Percentiles rank a stretch among this genome's conserved stretches.
phyloP scores from a whole-genome alignment of 2,888 invertebrate genomes.

The Eupithecia dodoneata region DNA sequence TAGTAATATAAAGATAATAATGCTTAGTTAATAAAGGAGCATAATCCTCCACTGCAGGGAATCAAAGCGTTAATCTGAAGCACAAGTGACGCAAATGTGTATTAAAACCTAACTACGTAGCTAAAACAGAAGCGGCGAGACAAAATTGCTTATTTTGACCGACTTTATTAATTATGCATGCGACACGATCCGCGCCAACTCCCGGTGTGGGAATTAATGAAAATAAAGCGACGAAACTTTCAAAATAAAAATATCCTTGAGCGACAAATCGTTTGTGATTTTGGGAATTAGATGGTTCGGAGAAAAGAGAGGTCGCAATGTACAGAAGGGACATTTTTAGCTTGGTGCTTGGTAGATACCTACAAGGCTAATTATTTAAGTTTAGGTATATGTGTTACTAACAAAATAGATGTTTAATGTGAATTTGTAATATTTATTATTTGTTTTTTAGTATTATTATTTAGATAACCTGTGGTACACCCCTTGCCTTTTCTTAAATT shows the following conservation, averaged over 20 bases:
- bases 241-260: constrained; percentile 25
- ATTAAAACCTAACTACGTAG: constrained; percentile 73
- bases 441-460: no score
- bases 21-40: neutral
- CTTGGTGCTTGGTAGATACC: neutral
- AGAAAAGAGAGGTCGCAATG: constrained; percentile 10
- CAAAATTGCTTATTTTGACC: constrained; percentile 80
- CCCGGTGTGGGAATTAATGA: constrained; percentile 58
- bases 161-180: constrained; percentile 77
- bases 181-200: constrained; percentile 60
- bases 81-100: constrained; percentile 59
- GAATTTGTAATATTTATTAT: no score
- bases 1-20: neutral
- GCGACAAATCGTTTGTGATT: constrained; percentile 5
- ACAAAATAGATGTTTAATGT: no score
- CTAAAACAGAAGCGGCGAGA: constrained; percentile 74
- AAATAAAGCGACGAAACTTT: constrained; percentile 53
- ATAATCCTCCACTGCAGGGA: constrained; percentile 17
- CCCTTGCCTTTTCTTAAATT: no score
- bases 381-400: no score
- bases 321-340: neutral
- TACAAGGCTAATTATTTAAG: no score
- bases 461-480: no score
- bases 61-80: constrained; percentile 43
- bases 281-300: neutral